These are phyloP conservation scores for Hypomecis atomaria DNA, from an alignment of 2,888 invertebrate genomes.

Conservation along the genomic window DNA sequence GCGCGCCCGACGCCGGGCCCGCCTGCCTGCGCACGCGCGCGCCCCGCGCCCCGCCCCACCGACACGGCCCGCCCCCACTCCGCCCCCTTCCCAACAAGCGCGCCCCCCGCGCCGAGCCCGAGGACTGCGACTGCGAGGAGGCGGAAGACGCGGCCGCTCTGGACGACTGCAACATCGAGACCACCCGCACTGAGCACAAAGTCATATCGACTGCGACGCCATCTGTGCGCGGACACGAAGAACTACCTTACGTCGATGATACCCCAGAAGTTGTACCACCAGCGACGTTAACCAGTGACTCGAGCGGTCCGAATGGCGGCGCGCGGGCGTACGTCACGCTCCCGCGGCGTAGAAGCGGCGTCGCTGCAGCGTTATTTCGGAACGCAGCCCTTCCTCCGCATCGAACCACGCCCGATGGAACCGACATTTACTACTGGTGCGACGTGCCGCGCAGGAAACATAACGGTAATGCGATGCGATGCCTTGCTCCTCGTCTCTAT, in stretches of 20 bases:
- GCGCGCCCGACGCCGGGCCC: constrained; percentile 65
- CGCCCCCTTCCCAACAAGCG: constrained; percentile 49
- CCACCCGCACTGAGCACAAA: constrained; percentile 38
- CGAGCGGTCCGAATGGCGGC: constrained; percentile 45
- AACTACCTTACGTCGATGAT: constrained; percentile 82
- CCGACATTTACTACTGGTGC: constrained; percentile 94
- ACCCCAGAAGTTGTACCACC: not conserved
- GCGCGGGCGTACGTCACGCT: constrained; percentile 82
- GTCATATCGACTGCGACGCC: constrained; percentile 61
- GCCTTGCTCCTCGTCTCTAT: too few relatives aligned
- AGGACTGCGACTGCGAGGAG: constrained; percentile 39
- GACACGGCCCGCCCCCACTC: constrained; percentile 56
- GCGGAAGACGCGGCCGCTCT: constrained; percentile 74
- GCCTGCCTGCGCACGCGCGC: constrained; percentile 76
- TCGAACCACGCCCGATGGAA: constrained; percentile 92
- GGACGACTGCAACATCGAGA: constrained; percentile 52
- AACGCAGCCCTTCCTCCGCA: constrained; percentile 86
- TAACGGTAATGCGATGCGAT: constrained; percentile 71
- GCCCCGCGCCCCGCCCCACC: constrained; percentile 47
- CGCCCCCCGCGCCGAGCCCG: constrained; percentile 57
- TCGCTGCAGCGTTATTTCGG: constrained; percentile 62
- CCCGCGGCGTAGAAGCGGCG: constrained; percentile 68
- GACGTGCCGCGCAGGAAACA: constrained; percentile 87
- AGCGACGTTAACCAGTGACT: constrained; percentile 12
- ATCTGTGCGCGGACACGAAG: constrained; percentile 88